Percentiles rank a stretch among this genome's conserved stretches.
phyloP scores from a whole-genome alignment of 37 sponge, comb jelly and placozoan species.

The Haliclona indistincta region DNA sequence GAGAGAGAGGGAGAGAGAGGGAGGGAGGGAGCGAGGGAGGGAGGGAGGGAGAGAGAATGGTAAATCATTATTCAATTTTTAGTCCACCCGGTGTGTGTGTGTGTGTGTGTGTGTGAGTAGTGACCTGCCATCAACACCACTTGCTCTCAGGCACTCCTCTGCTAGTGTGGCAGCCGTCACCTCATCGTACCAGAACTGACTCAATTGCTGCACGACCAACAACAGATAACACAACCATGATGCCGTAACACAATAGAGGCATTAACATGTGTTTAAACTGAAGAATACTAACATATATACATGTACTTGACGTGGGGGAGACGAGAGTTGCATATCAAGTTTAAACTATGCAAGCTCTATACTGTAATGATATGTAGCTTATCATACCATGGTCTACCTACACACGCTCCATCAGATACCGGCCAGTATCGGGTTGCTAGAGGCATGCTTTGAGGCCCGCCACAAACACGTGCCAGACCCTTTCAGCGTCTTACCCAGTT shows the following conservation, averaged over 20 bases:
- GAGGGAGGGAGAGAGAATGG: not conserved
- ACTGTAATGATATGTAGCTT: not conserved
- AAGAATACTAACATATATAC: not conserved
- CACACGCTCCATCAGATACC: too few species aligned
- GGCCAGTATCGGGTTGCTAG: too few species aligned
- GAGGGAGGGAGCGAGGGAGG: constrained; percentile 2
- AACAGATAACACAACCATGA: too few species aligned
- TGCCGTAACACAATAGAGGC: not conserved
- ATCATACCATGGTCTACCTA: not conserved
- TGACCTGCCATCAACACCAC: not conserved
- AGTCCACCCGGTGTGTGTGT: not conserved
- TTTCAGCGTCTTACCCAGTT: constrained; percentile 59
- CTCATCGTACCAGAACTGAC: constrained; percentile 89
- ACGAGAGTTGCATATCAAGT: too few species aligned
- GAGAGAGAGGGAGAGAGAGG: not conserved
- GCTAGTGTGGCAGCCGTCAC: constrained; percentile 61
- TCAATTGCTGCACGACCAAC: constrained; percentile 61
- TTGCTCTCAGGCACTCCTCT: constrained; percentile 30
- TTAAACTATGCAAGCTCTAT: too few species aligned
- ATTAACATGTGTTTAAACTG: not conserved
- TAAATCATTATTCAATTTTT: not conserved
- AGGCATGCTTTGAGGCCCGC: too few species aligned
- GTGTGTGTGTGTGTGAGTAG: not conserved
- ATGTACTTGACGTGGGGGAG: not conserved
- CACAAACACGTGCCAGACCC: too few species aligned